These are phyloP conservation scores for Falco berigora DNA, from an alignment of 2,797 vertebrate species.

Conservation along the genomic window DNA sequence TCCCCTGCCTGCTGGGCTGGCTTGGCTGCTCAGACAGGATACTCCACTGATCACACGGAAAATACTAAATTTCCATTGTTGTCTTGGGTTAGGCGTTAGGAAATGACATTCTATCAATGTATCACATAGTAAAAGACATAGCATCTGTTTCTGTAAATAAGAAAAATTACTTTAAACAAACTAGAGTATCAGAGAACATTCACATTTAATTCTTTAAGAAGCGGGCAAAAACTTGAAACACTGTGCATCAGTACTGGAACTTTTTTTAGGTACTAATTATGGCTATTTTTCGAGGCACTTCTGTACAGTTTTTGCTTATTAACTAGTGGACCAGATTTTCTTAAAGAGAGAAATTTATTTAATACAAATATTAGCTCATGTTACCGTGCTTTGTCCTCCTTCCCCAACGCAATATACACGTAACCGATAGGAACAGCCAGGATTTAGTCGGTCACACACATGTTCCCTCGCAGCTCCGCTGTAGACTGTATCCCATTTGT, in stretches of 20 bases:
- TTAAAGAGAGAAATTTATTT: not conserved
- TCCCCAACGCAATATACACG: slow-evolving; percentile 88
- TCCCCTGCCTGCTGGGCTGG: not conserved
- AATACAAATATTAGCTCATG: not conserved
- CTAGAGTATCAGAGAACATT: not conserved
- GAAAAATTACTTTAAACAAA: not conserved
- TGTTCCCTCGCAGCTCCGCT: slow-evolving; percentile 83
- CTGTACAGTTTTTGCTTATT: not conserved
- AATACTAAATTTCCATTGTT: not conserved
- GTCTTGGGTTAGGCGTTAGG: not conserved
- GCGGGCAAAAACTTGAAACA: not conserved
- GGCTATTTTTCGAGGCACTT: not conserved
- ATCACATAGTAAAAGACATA: not conserved
- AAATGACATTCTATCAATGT: not conserved
- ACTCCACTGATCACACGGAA: not conserved
- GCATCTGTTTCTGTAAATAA: not conserved
- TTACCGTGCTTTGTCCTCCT: slow-evolving; percentile 93
- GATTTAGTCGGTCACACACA: slow-evolving; percentile 87
- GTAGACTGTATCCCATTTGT: slow-evolving; percentile 88
- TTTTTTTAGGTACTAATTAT: not conserved
- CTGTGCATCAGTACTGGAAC: not conserved
- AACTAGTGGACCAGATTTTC: not conserved
- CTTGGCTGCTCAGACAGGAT: not conserved
- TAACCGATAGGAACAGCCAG: slow-evolving; percentile 86
- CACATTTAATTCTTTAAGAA: not conserved